A percentile compares a stretch with the other conserved stretches of the same genome.
Conservation (phyloP, 37 sponge, comb jelly and placozoan genomes). For the Tethya wilhelma region DNA sequence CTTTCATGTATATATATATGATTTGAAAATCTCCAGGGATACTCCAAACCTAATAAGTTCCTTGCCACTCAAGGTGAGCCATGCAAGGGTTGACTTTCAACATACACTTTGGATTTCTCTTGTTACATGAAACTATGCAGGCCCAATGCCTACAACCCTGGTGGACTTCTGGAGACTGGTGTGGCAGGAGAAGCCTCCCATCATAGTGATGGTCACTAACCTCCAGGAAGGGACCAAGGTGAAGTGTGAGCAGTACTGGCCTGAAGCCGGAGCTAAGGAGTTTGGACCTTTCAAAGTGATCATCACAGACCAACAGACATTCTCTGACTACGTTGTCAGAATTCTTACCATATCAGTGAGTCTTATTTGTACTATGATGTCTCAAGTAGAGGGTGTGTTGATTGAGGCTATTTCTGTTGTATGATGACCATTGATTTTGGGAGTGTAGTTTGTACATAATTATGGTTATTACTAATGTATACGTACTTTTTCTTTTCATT, state of each 20-base stretch:
- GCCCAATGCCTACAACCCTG: slow-evolving; percentile 39
- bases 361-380: too few species aligned
- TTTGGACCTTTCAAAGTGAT: slow-evolving; percentile 22
- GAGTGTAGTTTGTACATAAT: neutral
- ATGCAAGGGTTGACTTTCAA: neutral
- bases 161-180: slow-evolving; percentile 76
- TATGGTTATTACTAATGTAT: neutral
- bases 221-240: slow-evolving; percentile 47
- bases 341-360: slow-evolving; percentile 10
- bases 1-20: neutral
- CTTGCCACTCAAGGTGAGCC: slow-evolving; percentile 51
- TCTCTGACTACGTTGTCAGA: slow-evolving; percentile 5
- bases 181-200: slow-evolving; percentile 52
- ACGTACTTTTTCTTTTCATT: neutral
- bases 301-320: neutral
- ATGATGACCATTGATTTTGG: neutral
- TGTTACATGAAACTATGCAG: neutral
- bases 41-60: slow-evolving; percentile 15
- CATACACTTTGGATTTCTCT: neutral
- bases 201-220: slow-evolving; percentile 71
- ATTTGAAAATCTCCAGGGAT: slow-evolving; percentile 25
- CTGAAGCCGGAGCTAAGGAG: neutral
- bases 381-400: neutral
- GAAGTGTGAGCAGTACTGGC: slow-evolving; percentile 45
- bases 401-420: neutral